A percentile compares a stretch with the other conserved stretches of the same genome.
These are phyloP conservation scores for Gambusia holbrooki DNA, from an alignment of 2,113 vertebrate genomes.

Conservation along the genomic window DNA sequence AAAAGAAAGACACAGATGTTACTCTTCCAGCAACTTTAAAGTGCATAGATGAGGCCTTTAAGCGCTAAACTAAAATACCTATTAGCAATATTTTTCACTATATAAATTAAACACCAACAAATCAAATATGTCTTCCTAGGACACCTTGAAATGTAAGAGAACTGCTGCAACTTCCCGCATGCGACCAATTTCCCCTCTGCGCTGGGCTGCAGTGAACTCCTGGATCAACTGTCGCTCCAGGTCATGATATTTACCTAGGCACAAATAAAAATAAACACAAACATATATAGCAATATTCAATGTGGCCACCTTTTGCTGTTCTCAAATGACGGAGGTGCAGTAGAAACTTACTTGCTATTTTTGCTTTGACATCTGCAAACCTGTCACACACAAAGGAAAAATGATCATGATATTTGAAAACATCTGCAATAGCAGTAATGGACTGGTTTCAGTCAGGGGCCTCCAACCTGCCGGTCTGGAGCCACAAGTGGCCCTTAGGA, in stretches of 20 bases:
- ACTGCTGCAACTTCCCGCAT: constrained; percentile 98
- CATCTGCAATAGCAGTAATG: neutral
- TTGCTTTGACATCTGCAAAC: constrained; percentile 99
- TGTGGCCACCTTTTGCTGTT: neutral
- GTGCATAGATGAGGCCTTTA: neutral
- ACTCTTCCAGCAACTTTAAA: constrained; percentile 10
- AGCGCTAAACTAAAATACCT: too few relatives aligned
- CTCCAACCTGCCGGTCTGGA: neutral
- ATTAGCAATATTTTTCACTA: neutral
- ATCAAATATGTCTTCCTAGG: constrained; percentile 3
- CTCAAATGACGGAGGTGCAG: neutral
- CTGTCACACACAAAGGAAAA: constrained; percentile 74
- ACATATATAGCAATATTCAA: neutral
- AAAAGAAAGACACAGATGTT: constrained; percentile 35
- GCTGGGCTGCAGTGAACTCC: constrained; percentile 95
- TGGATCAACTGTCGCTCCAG: constrained; percentile 98
- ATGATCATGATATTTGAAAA: neutral
- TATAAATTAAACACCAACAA: neutral
- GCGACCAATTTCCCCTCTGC: constrained; percentile 92
- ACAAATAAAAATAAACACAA: constrained; percentile 13
- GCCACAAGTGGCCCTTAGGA: neutral
- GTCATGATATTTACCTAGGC: constrained; percentile 97
- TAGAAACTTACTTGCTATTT: constrained; percentile 95
- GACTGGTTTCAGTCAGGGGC: too few relatives aligned
- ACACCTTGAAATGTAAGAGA: constrained; percentile 98